phyloP scores from a whole-genome alignment of 2,113 vertebrate genomes.

The Mastomys natalensis region DNA sequence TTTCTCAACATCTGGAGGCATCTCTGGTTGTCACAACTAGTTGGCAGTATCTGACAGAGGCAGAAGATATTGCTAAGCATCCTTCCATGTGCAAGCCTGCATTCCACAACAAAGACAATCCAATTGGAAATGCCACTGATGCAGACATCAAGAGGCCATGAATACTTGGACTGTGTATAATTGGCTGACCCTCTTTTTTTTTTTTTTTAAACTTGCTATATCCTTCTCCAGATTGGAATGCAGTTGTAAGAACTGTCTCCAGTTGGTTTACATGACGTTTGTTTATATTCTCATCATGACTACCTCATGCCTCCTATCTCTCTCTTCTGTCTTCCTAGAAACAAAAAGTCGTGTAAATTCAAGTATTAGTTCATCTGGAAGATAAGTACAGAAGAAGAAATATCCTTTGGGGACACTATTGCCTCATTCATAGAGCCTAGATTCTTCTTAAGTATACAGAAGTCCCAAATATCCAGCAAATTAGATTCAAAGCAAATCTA shows the following conservation, averaged over 20 bases:
- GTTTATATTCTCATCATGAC: neutral
- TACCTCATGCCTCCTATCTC: neutral
- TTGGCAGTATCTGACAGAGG: neutral
- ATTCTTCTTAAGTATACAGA: neutral
- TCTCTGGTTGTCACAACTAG: neutral
- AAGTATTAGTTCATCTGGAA: neutral
- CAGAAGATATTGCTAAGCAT: neutral
- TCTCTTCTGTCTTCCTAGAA: neutral
- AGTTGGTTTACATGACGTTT: neutral
- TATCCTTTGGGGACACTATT: neutral
- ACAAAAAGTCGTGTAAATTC: neutral
- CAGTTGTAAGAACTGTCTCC: neutral
- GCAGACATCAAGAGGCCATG: neutral
- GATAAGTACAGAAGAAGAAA: neutral
- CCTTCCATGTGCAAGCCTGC: neutral
- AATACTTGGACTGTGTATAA: neutral
- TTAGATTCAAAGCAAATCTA: constrained; percentile 7
- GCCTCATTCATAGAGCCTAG: neutral
- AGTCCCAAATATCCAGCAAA: neutral
- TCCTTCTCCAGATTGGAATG: neutral
- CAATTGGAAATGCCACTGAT: neutral
- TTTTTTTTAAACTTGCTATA: too few relatives aligned
- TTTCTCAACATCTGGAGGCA: neutral
- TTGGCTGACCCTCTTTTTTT: neutral
- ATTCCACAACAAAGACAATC: neutral